These are phyloP conservation scores for Fabriciana adippe DNA, from an alignment of 2,888 invertebrate species.

Conservation along the genomic window DNA sequence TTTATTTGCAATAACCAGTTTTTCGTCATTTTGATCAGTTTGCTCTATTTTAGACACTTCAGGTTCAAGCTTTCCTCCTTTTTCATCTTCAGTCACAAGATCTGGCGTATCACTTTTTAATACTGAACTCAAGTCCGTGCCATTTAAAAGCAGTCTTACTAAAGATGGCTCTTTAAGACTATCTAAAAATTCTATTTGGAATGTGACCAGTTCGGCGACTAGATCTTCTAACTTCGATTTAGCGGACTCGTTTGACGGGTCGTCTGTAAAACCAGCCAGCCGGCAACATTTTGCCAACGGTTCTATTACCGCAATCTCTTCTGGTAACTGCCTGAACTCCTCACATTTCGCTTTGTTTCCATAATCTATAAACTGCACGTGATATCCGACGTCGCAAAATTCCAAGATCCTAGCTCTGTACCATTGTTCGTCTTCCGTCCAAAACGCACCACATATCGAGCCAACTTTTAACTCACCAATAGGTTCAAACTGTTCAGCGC, in stretches of 20 bases:
- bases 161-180: slow-evolving; percentile 81
- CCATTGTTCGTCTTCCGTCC: slow-evolving; percentile 85
- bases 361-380: slow-evolving; percentile 86
- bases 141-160: slow-evolving; percentile 83
- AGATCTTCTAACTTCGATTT: slow-evolving; percentile 64
- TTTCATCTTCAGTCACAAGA: slow-evolving; percentile 26
- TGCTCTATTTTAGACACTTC: slow-evolving; percentile 6
- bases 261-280: slow-evolving; percentile 73
- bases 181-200: slow-evolving; percentile 84
- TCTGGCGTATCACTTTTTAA: slow-evolving; percentile 32
- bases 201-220: slow-evolving; percentile 60
- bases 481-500: slow-evolving; percentile 77
- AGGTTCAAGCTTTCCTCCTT: slow-evolving; percentile 21
- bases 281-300: slow-evolving; percentile 85
- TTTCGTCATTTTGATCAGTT: slow-evolving; percentile 1
- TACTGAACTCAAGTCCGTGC: slow-evolving; percentile 63
- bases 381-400: slow-evolving; percentile 78
- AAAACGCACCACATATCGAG: slow-evolving; percentile 85
- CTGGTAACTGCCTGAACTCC: slow-evolving; percentile 83
- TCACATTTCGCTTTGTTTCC: slow-evolving; percentile 85
- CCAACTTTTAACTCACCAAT: slow-evolving; percentile 81
- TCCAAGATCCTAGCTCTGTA: slow-evolving; percentile 85
- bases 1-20: neutral
- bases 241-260: slow-evolving; percentile 69
- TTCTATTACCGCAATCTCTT: slow-evolving; percentile 80